Evolutionary conservation across 1,140 invertebrate genomes (phyloP), one percentile per base, ranked within the genome.

Genomic region (Drosophila quadrilineata): DNA sequence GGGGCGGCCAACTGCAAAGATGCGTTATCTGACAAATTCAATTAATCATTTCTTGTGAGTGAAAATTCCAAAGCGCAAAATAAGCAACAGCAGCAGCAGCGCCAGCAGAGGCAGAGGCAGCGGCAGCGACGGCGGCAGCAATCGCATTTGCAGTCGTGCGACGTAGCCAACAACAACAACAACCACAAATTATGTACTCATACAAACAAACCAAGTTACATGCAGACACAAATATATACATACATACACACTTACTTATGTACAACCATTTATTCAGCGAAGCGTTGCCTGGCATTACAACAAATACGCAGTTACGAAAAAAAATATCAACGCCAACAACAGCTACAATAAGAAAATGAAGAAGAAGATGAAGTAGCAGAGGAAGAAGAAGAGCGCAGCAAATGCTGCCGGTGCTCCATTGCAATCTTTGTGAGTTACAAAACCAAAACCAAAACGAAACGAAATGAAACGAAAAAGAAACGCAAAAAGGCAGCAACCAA

Each of bases 291-390:
- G 48, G 21, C 52, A 69, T 68, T 63, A 79, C 77, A 84, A 84
- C 79, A 85, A 84, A 85, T 84, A 79, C 77, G 77, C 79, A 84
- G 79, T 84, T 84, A 84, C 69, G 68, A 82, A 82, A 82, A 76
- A 29, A 19, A 53, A 17, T 26, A 50, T 35, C 9, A 43, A 35
- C 17, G 31, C 10, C 57, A 53, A 24, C 58, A 35, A 49, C 71
- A 60, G 35, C 69, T 66, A 43, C 64, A 54, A 33, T 45, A 19
- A 21, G 40, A 22, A 12, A 29, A 24, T 19, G 33, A 9, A 12
- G 16, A 49, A 36, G 45, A 54, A n/a, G n/a, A n/a, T n/a, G n/a
- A n/a, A n/a, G n/a, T n/a, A n/a, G n/a, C n/a, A n/a, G 40, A 22
- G 14, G 29, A 24, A 28, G 33, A 9, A 12, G 16, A 49, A 36